Evolutionary conservation across 1,140 invertebrate species (phyloP).

Genomic region (Hermetia illucens): DNA sequence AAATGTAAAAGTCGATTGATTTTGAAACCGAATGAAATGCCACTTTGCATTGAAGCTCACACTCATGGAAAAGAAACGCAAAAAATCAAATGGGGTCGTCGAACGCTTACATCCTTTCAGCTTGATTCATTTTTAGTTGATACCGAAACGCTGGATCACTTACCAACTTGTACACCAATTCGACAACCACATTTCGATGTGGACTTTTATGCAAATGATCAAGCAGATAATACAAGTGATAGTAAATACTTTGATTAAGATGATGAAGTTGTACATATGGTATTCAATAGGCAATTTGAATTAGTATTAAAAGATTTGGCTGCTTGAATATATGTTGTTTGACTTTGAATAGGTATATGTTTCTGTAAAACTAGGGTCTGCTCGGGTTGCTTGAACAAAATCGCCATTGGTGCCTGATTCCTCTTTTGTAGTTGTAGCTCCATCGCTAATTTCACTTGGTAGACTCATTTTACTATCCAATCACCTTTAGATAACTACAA

Average conservation of each 20-base stretch:
- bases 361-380: too few relatives aligned
- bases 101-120: neutral
- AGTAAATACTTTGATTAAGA: neutral
- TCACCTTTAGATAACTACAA: too few relatives aligned
- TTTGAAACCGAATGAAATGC: constrained; percentile 1
- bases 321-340: neutral
- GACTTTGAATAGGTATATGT: too few relatives aligned
- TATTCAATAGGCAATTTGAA: neutral
- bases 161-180: neutral
- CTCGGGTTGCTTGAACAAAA: too few relatives aligned
- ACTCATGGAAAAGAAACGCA: constrained; percentile 9
- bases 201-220: neutral
- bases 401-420: too few relatives aligned
- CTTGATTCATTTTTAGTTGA: too few relatives aligned
- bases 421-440: too few relatives aligned
- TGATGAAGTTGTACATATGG: neutral
- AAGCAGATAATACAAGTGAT: neutral
- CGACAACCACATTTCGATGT: constrained; percentile 5
- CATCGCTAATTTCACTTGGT: too few relatives aligned
- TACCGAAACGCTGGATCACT: too few relatives aligned
- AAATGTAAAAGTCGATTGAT: constrained; percentile 10
- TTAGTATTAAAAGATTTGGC: neutral
- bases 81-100: constrained; percentile 8
- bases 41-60: constrained; percentile 7
- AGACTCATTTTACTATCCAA: too few relatives aligned